A percentile compares a stretch with the other conserved stretches of the same genome.
Conservation (phyloP, 2,888 invertebrate species). For the Ennomos quercinarius region DNA sequence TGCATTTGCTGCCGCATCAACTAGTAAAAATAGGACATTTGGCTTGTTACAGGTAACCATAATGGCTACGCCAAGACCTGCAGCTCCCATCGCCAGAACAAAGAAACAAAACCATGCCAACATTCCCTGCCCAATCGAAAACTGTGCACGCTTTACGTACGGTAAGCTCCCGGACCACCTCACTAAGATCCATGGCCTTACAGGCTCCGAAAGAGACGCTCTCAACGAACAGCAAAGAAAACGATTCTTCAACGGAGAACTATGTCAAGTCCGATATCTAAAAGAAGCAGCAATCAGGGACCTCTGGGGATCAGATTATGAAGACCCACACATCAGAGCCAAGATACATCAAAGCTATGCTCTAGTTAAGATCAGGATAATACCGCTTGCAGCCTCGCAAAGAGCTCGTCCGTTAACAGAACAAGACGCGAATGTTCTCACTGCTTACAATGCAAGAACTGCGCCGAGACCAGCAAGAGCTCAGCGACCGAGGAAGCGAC, state of each 20-base stretch:
- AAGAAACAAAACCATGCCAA: slow-evolving; percentile 84
- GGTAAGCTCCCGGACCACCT: slow-evolving; percentile 82
- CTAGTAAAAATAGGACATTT: neutral
- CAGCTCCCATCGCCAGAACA: slow-evolving; percentile 65
- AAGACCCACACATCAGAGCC: slow-evolving; percentile 76
- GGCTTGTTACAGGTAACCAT: slow-evolving; percentile 40
- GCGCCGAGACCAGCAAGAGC: slow-evolving; percentile 75
- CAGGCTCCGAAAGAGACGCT: slow-evolving; percentile 77
- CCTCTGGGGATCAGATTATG: slow-evolving; percentile 80
- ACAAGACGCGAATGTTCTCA: slow-evolving; percentile 81
- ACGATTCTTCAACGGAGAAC: slow-evolving; percentile 82
- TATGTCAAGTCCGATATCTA: slow-evolving; percentile 80
- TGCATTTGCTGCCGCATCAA: too few relatives aligned
- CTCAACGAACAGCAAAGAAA: slow-evolving; percentile 82
- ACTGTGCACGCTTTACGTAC: slow-evolving; percentile 82
- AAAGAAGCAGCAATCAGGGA: slow-evolving; percentile 83
- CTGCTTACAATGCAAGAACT: slow-evolving; percentile 81
- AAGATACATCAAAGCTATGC: slow-evolving; percentile 82
- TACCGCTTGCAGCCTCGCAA: slow-evolving; percentile 78
- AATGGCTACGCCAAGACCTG: slow-evolving; percentile 66
- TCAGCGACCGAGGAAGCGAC: slow-evolving; percentile 67
- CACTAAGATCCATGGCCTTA: slow-evolving; percentile 80
- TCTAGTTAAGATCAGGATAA: slow-evolving; percentile 80
- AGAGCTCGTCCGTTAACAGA: slow-evolving; percentile 77
- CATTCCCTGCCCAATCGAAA: slow-evolving; percentile 83